These are phyloP conservation scores for Trachops cirrhosus DNA, from an alignment of 2,797 vertebrate species.

Conservation along the genomic window DNA sequence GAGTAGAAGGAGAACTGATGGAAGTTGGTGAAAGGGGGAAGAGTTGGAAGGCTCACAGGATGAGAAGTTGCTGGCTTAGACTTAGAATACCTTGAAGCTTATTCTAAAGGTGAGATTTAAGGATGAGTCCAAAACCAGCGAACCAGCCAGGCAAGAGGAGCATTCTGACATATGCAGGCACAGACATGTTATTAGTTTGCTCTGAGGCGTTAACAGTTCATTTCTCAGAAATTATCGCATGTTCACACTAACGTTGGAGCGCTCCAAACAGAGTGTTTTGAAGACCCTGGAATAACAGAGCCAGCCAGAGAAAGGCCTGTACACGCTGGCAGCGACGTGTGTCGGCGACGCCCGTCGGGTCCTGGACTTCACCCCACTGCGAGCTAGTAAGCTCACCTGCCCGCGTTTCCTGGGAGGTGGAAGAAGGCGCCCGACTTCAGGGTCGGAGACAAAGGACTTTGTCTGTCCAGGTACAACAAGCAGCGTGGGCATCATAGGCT, in stretches of 20 bases:
- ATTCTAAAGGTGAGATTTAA: background rate
- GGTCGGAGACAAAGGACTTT: background rate
- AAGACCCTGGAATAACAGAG: background rate
- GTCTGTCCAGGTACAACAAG: background rate
- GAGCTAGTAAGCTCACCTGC: background rate
- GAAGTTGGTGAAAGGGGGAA: background rate
- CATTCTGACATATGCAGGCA: background rate
- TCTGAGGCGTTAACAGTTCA: background rate
- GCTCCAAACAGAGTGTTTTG: background rate
- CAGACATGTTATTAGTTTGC: background rate
- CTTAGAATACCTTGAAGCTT: background rate
- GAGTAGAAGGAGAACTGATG: background rate
- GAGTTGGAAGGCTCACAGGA: background rate
- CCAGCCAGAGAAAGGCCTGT: background rate
- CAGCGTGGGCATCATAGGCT: rapidly evolving
- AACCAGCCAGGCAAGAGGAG: background rate
- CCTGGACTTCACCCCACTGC: background rate
- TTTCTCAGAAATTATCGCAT: background rate
- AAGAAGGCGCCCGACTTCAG: background rate
- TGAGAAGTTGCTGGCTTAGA: background rate
- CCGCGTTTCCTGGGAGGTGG: background rate
- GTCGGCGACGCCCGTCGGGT: background rate
- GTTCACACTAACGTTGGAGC: background rate
- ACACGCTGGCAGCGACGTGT: background rate
- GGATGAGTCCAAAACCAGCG: background rate